A percentile compares a stretch with the other conserved stretches of the same genome.
phyloP scores from a whole-genome alignment of 2,888 invertebrate genomes.

The Eupithecia exiguata region DNA sequence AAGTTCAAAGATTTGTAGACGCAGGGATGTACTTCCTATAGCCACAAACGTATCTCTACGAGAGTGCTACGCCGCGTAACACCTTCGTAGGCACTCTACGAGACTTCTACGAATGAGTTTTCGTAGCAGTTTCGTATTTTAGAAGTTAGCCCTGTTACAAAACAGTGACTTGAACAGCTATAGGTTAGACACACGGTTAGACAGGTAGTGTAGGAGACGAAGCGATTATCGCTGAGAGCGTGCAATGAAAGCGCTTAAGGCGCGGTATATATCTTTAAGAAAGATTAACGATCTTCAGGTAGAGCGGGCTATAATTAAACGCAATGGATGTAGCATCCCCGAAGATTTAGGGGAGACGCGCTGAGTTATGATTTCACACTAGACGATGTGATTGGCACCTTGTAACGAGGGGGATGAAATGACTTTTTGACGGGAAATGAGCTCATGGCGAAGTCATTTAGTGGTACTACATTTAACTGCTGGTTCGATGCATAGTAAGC shows the following conservation, averaged over 20 bases:
- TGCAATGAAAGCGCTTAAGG: constrained; percentile 65
- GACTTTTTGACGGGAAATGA: constrained; percentile 59
- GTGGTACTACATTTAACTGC: not conserved
- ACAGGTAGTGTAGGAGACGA: constrained; percentile 61
- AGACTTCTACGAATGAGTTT: not conserved
- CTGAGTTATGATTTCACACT: constrained; percentile 82
- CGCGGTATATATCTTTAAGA: constrained; percentile 82
- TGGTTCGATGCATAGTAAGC: not conserved
- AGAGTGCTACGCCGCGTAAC: constrained; percentile 17
- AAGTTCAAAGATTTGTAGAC: constrained; percentile 74
- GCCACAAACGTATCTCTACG: constrained; percentile 30
- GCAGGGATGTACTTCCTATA: constrained; percentile 52
- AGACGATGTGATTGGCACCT: constrained; percentile 77
- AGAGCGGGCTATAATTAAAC: constrained; percentile 81
- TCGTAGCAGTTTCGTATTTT: not conserved
- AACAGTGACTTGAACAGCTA: constrained; percentile 57
- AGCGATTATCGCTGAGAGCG: constrained; percentile 73
- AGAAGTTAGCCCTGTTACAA: constrained; percentile 44
- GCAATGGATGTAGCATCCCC: constrained; percentile 80
- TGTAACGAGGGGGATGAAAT: constrained; percentile 71
- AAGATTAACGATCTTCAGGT: constrained; percentile 83
- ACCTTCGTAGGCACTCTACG: not conserved
- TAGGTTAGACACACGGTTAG: constrained; percentile 40
- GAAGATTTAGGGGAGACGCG: constrained; percentile 76
- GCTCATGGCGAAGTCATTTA: constrained; percentile 38